Evolutionary conservation across 2,113 vertebrate species (phyloP).

Genomic region (Loxodonta africana): DNA sequence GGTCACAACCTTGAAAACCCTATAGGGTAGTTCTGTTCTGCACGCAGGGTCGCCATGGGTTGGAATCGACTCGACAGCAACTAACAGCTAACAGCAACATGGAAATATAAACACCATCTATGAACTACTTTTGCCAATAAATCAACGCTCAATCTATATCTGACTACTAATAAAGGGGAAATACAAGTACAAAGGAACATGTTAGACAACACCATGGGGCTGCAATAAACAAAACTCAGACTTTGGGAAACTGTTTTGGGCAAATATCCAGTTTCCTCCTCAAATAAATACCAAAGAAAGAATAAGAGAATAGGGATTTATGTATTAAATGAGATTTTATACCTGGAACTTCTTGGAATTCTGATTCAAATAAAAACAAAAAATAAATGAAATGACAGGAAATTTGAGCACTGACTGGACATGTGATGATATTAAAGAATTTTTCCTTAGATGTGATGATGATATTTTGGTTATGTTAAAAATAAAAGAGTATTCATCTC

Average conservation of each 20-base stretch:
- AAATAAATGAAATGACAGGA: background rate
- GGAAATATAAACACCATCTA: background rate
- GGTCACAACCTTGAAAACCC: background rate
- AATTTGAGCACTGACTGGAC: background rate
- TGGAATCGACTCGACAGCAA: background rate
- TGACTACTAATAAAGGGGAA: background rate
- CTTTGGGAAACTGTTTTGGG: background rate
- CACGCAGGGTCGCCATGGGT: background rate
- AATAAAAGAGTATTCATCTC: background rate
- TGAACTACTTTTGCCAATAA: background rate
- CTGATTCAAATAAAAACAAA: background rate
- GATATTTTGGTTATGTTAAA: background rate
- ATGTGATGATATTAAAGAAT: background rate
- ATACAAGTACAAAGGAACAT: background rate
- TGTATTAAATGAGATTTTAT: background rate
- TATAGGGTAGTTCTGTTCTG: background rate
- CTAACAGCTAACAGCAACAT: background rate
- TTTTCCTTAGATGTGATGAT: background rate
- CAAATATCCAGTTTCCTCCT: background rate
- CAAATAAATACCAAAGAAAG: constrained; percentile 11
- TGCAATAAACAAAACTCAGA: background rate
- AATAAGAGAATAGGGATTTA: background rate
- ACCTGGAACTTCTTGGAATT: background rate
- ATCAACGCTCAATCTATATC: background rate
- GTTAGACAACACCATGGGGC: background rate